Percentiles rank a stretch among this genome's conserved stretches.
Conservation (phyloP, 2,888 invertebrate genomes). For the Nomada goodeniana region DNA sequence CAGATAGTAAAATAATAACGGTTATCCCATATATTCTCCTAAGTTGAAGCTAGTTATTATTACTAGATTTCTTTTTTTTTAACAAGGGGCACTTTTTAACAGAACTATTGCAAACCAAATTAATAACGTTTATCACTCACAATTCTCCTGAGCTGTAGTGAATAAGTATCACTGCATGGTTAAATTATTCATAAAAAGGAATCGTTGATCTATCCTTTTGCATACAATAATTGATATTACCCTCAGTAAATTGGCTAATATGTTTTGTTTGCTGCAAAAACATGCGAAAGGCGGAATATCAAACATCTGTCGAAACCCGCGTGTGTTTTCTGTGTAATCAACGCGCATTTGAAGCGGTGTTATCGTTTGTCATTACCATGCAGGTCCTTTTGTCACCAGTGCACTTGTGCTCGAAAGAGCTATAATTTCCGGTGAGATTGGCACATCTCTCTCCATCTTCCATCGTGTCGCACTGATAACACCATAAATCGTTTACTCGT, state of each 20-base stretch:
- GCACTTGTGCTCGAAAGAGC: conserved; percentile 89
- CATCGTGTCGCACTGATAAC: conserved; percentile 93
- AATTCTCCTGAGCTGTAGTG: too few species aligned
- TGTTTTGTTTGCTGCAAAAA: neutral
- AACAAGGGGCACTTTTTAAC: too few species aligned
- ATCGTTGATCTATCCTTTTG: too few species aligned
- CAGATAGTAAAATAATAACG: too few species aligned
- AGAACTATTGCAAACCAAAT: too few species aligned
- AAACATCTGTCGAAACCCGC: neutral
- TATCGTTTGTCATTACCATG: conserved; percentile 86
- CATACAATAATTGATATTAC: neutral
- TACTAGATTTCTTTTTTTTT: too few species aligned
- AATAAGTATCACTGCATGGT: too few species aligned
- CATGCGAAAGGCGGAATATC: neutral
- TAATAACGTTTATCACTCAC: too few species aligned
- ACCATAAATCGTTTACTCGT: conserved; percentile 92
- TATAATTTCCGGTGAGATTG: conserved; percentile 87
- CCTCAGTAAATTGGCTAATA: neutral
- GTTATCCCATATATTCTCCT: too few species aligned
- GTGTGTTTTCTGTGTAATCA: neutral
- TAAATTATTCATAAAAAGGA: too few species aligned
- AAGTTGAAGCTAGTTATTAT: too few species aligned
- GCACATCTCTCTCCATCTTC: conserved; percentile 90
- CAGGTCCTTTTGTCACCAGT: conserved; percentile 91
- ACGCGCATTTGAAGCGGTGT: conserved; percentile 9